Evolutionary conservation across 1,140 invertebrate genomes (phyloP).

Genomic region (Mycetomoellerius zeteki): DNA sequence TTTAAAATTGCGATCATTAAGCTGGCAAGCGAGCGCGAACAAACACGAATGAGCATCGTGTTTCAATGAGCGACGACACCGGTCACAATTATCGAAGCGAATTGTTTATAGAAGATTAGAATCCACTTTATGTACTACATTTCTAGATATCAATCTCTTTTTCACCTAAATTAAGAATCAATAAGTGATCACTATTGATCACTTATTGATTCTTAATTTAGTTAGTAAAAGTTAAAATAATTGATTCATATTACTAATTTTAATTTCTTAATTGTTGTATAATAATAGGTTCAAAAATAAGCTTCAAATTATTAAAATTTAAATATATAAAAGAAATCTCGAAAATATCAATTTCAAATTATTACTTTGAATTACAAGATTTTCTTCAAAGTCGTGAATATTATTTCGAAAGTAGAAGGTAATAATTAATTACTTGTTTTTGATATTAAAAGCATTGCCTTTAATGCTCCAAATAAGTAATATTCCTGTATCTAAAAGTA

Average conservation of each 20-base stretch:
- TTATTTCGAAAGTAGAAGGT: not conserved
- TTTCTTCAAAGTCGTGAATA: not conserved
- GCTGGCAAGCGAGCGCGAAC: not conserved
- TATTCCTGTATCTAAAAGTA: too few species aligned
- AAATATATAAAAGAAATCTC: not conserved
- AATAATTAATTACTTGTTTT: too few species aligned
- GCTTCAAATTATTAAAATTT: not conserved
- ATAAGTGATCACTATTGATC: too few species aligned
- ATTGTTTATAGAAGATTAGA: not conserved
- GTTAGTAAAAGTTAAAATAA: not conserved
- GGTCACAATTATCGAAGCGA: conserved; percentile 1
- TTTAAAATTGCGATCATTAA: conserved; percentile 9
- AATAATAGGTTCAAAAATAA: too few species aligned
- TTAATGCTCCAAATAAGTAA: too few species aligned
- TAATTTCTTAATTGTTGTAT: not conserved
- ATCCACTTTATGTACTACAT: not conserved
- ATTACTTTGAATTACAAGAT: not conserved
- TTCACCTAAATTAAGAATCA: too few species aligned
- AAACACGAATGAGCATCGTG: conserved; percentile 4
- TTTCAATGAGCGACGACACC: not conserved
- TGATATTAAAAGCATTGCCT: too few species aligned
- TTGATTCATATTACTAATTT: not conserved
- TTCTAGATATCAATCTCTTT: not conserved
- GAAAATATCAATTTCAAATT: not conserved
- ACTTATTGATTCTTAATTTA: not conserved